A percentile compares a stretch with the other conserved stretches of the same genome.
Evolutionary conservation across 2,797 vertebrate species (phyloP).

Genomic region (Typhlichthys subterraneus): DNA sequence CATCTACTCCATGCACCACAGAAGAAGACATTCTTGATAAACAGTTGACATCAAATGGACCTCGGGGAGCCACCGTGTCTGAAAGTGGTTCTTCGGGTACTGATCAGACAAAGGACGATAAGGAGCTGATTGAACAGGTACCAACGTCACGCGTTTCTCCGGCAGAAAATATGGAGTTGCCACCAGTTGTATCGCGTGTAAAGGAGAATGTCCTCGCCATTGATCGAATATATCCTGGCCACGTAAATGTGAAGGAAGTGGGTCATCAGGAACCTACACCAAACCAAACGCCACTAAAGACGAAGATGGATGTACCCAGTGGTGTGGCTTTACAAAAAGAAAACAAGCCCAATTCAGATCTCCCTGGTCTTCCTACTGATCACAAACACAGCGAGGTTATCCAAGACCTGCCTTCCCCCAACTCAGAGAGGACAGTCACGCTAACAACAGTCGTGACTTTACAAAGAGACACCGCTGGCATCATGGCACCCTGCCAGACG

Average conservation of each 20-base stretch:
- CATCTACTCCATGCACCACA: slow-evolving; percentile 6
- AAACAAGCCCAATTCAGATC: neutral
- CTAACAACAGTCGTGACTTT: neutral
- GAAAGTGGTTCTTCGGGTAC: neutral
- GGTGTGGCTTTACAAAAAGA: slow-evolving; percentile 32
- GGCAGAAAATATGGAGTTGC: neutral
- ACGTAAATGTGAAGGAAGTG: neutral
- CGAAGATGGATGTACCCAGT: slow-evolving; percentile 20
- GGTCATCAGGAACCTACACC: neutral
- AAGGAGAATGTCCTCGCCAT: neutral
- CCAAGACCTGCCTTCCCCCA: slow-evolving; percentile 5
- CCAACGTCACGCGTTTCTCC: slow-evolving; percentile 1
- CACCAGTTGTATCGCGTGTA: neutral
- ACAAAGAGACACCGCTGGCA: neutral
- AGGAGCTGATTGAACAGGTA: neutral
- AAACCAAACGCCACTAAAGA: slow-evolving; percentile 8
- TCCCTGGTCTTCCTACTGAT: neutral
- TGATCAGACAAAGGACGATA: slow-evolving; percentile 9
- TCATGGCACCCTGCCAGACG: no score
- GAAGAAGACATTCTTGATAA: slow-evolving; percentile 2
- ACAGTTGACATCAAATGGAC: neutral
- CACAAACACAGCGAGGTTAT: slow-evolving; percentile 7
- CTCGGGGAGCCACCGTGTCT: slow-evolving; percentile 1
- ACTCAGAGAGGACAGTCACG: neutral
- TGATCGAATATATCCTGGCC: neutral